These are phyloP conservation scores for Notodonta dromedarius DNA, from an alignment of 2,888 invertebrate genomes.

Conservation along the genomic window DNA sequence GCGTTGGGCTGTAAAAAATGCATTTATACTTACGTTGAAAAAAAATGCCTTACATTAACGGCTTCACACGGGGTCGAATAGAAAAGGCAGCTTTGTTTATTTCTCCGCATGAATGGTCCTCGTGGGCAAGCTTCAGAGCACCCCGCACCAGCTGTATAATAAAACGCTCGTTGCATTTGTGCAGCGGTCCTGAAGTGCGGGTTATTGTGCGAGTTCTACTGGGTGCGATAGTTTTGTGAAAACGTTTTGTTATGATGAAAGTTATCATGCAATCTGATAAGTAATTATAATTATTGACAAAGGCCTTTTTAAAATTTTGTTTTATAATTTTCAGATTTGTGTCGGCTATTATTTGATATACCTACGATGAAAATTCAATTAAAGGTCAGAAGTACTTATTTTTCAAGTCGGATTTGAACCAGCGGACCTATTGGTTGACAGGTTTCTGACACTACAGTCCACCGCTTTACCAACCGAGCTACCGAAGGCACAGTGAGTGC, in stretches of 20 bases:
- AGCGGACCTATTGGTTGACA: conserved; percentile 84
- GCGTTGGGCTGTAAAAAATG: conserved; percentile 25
- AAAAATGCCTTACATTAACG: conserved; percentile 37
- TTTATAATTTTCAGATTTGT: too few species aligned
- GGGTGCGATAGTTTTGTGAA: conserved; percentile 20
- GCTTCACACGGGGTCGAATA: conserved; percentile 39
- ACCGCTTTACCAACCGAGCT: conserved; percentile 86
- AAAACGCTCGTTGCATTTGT: conserved; percentile 50
- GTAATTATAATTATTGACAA: too few species aligned
- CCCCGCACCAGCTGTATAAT: conserved; percentile 36
- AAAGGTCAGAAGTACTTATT: conserved; percentile 50
- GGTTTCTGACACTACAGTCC: conserved; percentile 72
- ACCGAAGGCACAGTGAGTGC: conserved; percentile 69
- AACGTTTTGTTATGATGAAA: neutral
- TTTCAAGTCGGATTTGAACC: conserved; percentile 86
- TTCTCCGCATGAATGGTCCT: conserved; percentile 50
- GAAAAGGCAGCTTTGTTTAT: conserved; percentile 43
- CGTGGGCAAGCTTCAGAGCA: conserved; percentile 31
- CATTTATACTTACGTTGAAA: conserved; percentile 8
- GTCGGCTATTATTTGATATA: too few species aligned
- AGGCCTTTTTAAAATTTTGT: too few species aligned
- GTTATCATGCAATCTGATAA: too few species aligned
- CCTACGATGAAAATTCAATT: too few species aligned
- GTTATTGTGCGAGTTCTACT: conserved; percentile 33
- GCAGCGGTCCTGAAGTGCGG: conserved; percentile 43